phyloP scores from a whole-genome alignment of 2,888 invertebrate genomes.

The Petrolisthes cinctipes region DNA sequence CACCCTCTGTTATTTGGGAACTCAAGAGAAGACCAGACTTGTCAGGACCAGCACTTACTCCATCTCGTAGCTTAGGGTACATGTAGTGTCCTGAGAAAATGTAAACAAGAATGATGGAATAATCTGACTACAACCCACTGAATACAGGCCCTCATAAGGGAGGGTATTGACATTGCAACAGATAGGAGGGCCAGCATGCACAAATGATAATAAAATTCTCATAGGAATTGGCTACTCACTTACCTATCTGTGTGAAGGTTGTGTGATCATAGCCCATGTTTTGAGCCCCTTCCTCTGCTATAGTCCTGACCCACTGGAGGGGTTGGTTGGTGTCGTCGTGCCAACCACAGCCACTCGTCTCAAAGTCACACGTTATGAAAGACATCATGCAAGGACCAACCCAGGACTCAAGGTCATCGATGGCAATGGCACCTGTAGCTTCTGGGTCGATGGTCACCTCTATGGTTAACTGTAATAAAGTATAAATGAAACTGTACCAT shows the following conservation, averaged over 20 bases:
- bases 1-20: constrained; percentile 9
- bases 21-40: constrained; percentile 1
- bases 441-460: constrained; percentile 3
- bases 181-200: neutral
- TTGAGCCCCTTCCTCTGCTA: constrained; percentile 20
- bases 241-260: neutral
- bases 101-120: neutral
- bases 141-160: neutral
- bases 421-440: constrained; percentile 26
- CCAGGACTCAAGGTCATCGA: constrained; percentile 28
- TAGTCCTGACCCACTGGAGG: constrained; percentile 24
- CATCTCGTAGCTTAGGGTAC: constrained; percentile 14
- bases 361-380: constrained; percentile 40
- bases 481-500: too few relatives aligned
- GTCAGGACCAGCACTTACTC: too few relatives aligned
- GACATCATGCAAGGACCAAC: constrained; percentile 21
- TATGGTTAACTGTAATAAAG: constrained; percentile 20
- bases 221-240: neutral
- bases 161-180: neutral
- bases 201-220: neutral
- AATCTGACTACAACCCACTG: neutral
- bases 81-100: constrained; percentile 39
- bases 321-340: constrained; percentile 10
- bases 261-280: constrained; percentile 34
- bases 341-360: constrained; percentile 38